Evolutionary conservation across 2,113 vertebrate species (phyloP).

Genomic region (Amphilophus citrinellus): DNA sequence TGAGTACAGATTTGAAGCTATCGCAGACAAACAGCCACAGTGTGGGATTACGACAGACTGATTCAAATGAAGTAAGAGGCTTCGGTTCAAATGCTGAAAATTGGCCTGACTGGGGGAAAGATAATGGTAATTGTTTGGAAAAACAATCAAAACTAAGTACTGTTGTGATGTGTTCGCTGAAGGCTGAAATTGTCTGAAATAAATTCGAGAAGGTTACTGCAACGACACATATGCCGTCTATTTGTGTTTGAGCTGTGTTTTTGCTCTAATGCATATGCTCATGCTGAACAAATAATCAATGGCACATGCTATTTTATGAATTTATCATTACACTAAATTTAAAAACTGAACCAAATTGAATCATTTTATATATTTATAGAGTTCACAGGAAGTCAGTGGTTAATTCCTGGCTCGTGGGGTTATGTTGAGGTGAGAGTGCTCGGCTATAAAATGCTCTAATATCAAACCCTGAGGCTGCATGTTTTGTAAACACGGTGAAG

Average conservation of each 20-base stretch:
- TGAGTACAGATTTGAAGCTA: constrained; percentile 23
- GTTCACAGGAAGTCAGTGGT: constrained; percentile 16
- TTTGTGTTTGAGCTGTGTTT: not conserved
- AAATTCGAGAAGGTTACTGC: not conserved
- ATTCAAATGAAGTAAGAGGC: constrained; percentile 15
- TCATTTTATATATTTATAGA: not conserved
- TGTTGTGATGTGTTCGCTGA: constrained; percentile 11
- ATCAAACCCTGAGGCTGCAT: constrained; percentile 20
- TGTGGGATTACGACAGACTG: not conserved
- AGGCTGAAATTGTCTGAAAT: constrained; percentile 40
- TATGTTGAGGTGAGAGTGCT: constrained; percentile 4
- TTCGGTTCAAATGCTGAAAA: constrained; percentile 39
- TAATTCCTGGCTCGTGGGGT: constrained; percentile 14
- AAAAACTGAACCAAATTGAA: not conserved
- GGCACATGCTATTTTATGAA: not conserved
- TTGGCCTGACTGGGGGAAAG: constrained; percentile 13
- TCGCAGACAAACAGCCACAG: not conserved
- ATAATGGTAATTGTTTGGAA: constrained; percentile 41
- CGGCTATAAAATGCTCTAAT: constrained; percentile 22
- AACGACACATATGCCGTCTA: not conserved
- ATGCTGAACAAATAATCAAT: not conserved
- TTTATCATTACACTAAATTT: not conserved
- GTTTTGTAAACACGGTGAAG: constrained; percentile 53
- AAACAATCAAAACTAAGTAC: constrained; percentile 23
- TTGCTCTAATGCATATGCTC: not conserved